Evolutionary conservation across 2,113 vertebrate species (phyloP), one percentile per base, ranked within the genome.

Genomic region (Illadopsis cleaveri): DNA sequence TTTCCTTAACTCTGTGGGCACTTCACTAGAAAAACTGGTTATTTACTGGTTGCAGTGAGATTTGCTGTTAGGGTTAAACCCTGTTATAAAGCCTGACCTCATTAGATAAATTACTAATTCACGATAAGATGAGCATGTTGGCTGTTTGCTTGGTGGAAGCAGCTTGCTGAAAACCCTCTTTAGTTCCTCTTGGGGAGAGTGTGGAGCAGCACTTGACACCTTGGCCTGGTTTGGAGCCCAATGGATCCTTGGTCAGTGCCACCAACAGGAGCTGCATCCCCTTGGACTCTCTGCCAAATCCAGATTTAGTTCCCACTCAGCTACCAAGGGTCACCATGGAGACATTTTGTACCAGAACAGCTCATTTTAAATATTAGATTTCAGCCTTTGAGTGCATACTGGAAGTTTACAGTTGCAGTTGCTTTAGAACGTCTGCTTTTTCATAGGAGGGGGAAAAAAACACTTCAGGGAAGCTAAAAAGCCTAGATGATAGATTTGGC

Each of bases 371-470:
- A 95, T 98, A 97, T 97, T 97, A 96, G 95, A 94, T 98, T 97
- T 98, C 97, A 98, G 96, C 87, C 97, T 98, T 96, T 97, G 97
- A 97, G 96, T 88, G 28, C 95, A 86, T 85, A 82, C 92, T 95
- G 92, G 96, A 95, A 95, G 97, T 98, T 98, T 98, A 97, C 82
- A 51, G 92, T 96, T 97, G 97, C 96, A 89, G 91, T 97, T 97
- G 88, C 93, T 98, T 98, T 98, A 96, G 90, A 98, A 95, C 94
- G 97, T 97, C 94, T 97, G 97, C 95, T 97, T 98, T 98, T 98
- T 97, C 94, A 83, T 81, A 97, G 95, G 57, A 96, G 86, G 93
- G 94, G 87, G n/a, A 35, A 80, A 90, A 95, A 97, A 95, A 62
- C 1, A 11, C 81, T 96, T 96, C 69, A 65, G 89, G 90, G 96